Conservation (phyloP, 35 echinoderm and acorn worm species). For the Ophioderma brevispina region DNA sequence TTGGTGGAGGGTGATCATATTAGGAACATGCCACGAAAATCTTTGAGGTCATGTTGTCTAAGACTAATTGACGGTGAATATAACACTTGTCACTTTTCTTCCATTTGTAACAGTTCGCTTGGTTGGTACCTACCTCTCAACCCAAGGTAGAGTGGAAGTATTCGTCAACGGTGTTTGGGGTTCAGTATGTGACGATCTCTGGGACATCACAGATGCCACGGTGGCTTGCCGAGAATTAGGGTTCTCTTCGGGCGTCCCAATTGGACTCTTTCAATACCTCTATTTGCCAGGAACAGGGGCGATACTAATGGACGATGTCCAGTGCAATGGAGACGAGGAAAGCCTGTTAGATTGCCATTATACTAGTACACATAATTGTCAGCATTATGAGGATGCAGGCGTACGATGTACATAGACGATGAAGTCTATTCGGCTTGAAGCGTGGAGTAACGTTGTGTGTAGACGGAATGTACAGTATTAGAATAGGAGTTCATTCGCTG, state of each 20-base stretch:
- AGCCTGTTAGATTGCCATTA: conserved; percentile 35
- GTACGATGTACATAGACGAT: conserved; percentile 18
- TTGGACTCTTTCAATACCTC: background rate
- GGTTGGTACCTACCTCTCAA: background rate
- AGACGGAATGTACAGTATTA: no score
- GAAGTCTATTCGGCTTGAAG: no score
- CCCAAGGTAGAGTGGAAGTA: conserved; percentile 46
- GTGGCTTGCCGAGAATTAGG: conserved; percentile 20
- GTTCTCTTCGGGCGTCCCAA: background rate
- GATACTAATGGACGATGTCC: conserved; percentile 41
- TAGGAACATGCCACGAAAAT: no score
- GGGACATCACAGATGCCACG: conserved; percentile 2
- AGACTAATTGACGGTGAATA: no score
- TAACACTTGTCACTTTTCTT: no score
- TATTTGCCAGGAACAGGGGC: background rate
- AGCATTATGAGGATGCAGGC: conserved; percentile 12
- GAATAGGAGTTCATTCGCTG: no score
- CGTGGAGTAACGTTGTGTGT: no score
- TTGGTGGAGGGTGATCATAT: no score
- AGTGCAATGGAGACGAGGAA: conserved; percentile 45
- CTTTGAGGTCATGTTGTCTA: no score
- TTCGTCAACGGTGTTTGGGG: conserved; percentile 37
- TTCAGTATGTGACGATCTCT: conserved; percentile 36
- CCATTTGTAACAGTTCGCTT: conserved; percentile 40
- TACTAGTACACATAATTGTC: background rate